Evolutionary conservation across 2,888 invertebrate genomes (phyloP).

Genomic region (Pristionchus exspectatus): DNA sequence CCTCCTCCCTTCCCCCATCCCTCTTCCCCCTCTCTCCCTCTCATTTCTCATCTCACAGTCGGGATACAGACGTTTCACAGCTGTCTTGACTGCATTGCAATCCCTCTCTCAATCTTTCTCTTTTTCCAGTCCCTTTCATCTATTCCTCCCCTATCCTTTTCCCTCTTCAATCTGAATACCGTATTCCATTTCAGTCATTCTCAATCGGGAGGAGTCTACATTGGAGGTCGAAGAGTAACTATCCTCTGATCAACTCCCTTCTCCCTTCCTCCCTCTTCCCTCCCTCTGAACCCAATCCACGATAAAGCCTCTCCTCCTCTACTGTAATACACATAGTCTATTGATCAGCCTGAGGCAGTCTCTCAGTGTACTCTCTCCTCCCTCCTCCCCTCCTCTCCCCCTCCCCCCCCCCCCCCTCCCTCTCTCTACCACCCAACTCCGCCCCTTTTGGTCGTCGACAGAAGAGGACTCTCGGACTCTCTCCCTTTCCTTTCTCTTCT

Average conservation of each 20-base stretch:
- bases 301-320: constrained; percentile 40
- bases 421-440: not conserved
- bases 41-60: constrained; percentile 52
- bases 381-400: not conserved
- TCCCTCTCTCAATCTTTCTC: not conserved
- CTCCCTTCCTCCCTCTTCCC: not conserved
- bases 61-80: constrained; percentile 51
- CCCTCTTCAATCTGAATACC: not conserved
- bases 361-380: constrained; percentile 24
- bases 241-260: not conserved
- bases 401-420: not conserved
- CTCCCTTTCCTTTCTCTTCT: constrained; percentile 23
- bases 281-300: not conserved
- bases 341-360: constrained; percentile 42
- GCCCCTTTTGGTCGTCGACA: constrained; percentile 43
- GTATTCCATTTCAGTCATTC: constrained; percentile 36
- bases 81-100: constrained; percentile 24
- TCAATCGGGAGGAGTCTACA: constrained; percentile 56
- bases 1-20: not conserved
- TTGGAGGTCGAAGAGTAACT: constrained; percentile 17
- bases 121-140: not conserved
- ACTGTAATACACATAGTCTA: constrained; percentile 37
- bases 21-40: constrained; percentile 45
- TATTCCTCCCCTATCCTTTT: not conserved
- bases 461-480: constrained; percentile 45